Evolutionary conservation across 2,888 invertebrate genomes (phyloP), one percentile per base, ranked within the genome.

Genomic region (Geotrupes spiniger): DNA sequence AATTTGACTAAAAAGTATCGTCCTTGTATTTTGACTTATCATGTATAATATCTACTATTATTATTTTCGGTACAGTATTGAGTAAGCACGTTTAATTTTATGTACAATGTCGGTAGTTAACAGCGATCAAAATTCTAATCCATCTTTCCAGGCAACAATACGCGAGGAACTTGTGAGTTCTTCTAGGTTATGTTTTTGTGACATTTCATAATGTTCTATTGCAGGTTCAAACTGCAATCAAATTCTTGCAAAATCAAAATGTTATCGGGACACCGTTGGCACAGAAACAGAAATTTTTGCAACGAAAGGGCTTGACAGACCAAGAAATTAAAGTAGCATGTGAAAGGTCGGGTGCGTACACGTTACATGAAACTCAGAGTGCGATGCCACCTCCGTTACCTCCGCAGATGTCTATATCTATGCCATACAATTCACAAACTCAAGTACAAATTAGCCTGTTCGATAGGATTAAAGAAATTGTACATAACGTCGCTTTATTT

Each of bases 191-290:
- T 37, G 31, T 31, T 29, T 14, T 9, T 2, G 11, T 15, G n/a
- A 33, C 14, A 4, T 11, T 37, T 11, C 21, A n/a, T 38, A 12
- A 12, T 36, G 12, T 36, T 36, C 11, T 55, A 50, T 72, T 76
- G 15, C 70, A 92, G 92, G 83, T 92, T 52, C 80, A 82, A 59
- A 92, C 92, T 9, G 92, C 92, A 3, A 82, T 92, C 2, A 89
- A 88, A 64, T 93, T 93, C 75, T 75, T 93, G 42, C 83, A 85
- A 69, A 92, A 92, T 74, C 86, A 87, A n/a, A 89, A 86, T 69
- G 90, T 93, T 1, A 80, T 82, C 42, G 76, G 81, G 57, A 89
- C 88, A 61, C 84, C 91, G 0, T 66, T 87, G 43, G 78, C 82
- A 46, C 87, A 90, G 69, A 91, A 89, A 64, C 86, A 89, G 67